Evolutionary conservation across 2,797 vertebrate genomes (phyloP).

Genomic region (Lutjanus campechanus): DNA sequence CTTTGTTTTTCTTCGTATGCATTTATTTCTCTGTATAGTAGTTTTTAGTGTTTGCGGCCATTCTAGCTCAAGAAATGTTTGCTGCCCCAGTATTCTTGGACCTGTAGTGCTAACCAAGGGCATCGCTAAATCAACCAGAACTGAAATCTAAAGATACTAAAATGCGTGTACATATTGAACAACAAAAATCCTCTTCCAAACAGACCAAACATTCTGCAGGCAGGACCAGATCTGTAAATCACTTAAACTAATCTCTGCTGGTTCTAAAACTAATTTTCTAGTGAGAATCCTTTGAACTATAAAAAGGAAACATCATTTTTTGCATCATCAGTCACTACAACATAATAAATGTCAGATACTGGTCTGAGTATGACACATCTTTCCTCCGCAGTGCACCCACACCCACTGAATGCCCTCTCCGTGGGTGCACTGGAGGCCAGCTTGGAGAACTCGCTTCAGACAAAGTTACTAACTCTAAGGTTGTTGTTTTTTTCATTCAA

Average conservation of each 20-base stretch:
- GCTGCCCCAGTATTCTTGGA: not conserved
- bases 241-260: not conserved
- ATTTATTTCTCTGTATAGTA: not conserved
- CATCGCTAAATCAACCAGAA: not conserved
- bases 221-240: not conserved
- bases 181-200: not conserved
- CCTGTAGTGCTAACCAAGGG: not conserved
- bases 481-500: not conserved
- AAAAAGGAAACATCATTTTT: constrained; percentile 4
- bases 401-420: constrained; percentile 15
- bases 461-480: not conserved
- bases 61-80: not conserved
- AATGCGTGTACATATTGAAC: not conserved
- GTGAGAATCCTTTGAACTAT: not conserved
- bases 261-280: not conserved
- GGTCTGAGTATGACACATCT: constrained; percentile 33
- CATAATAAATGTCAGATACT: constrained; percentile 16
- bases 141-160: not conserved
- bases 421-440: constrained; percentile 20
- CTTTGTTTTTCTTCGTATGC: no score
- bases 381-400: constrained; percentile 18
- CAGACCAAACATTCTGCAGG: not conserved
- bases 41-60: not conserved
- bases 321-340: not conserved
- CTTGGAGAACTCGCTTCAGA: constrained; percentile 2